A percentile compares a stretch with the other conserved stretches of the same genome.
These are phyloP conservation scores for Ovibos moschatus DNA, from an alignment of 2,113 vertebrate genomes.

Conservation along the genomic window DNA sequence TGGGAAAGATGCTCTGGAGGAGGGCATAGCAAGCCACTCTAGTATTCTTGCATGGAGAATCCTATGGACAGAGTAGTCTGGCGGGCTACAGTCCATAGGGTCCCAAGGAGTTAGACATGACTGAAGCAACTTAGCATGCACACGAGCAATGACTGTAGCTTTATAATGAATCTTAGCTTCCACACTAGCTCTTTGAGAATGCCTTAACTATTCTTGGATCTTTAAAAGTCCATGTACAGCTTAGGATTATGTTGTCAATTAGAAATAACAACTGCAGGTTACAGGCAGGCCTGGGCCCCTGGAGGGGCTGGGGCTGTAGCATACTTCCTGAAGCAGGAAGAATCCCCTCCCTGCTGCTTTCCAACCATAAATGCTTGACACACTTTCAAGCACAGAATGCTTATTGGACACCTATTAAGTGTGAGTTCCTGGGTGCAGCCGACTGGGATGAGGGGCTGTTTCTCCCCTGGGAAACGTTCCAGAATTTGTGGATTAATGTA, in stretches of 20 bases:
- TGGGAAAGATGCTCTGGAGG: background rate
- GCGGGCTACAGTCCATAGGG: background rate
- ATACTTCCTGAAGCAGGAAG: background rate
- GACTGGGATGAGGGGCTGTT: background rate
- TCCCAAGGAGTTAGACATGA: background rate
- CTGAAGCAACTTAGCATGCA: background rate
- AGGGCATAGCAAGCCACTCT: background rate
- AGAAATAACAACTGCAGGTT: background rate
- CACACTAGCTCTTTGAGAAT: background rate
- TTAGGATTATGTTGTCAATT: background rate
- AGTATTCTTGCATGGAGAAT: background rate
- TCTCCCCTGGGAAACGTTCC: background rate
- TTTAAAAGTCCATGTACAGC: background rate
- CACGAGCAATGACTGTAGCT: background rate
- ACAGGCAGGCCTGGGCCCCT: background rate
- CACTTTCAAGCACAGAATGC: background rate
- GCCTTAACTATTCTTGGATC: background rate
- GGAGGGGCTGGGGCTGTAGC: background rate
- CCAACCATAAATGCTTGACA: rapidly evolving
- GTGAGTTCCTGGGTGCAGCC: background rate
- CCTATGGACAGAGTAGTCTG: background rate
- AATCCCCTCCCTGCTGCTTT: no score
- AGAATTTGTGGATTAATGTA: background rate
- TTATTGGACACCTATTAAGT: background rate
- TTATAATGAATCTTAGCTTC: background rate